phyloP scores from a whole-genome alignment of 2,797 vertebrate species.

The Xiphorhynchus erythropygius region DNA sequence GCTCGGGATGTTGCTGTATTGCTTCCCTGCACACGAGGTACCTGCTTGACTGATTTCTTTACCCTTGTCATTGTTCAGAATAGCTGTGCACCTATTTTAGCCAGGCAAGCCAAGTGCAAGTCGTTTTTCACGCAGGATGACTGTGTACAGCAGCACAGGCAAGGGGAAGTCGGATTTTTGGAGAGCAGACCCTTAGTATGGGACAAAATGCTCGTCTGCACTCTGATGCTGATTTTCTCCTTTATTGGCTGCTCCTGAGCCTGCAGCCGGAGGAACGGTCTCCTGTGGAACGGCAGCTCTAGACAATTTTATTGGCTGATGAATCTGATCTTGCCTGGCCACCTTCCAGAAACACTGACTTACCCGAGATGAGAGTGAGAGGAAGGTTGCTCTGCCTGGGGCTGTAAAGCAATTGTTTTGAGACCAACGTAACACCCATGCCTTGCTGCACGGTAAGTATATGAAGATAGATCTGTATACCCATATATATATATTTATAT shows the following conservation, averaged over 20 bases:
- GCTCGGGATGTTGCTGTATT: not conserved
- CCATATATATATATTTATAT: not conserved
- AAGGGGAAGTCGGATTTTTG: not conserved
- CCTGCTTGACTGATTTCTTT: conserved; percentile 20
- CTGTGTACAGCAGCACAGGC: not conserved
- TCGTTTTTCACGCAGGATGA: not conserved
- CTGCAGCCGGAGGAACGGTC: conserved; percentile 45
- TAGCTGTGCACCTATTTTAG: conserved; percentile 11
- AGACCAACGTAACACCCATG: conserved; percentile 43
- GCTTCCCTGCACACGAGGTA: not conserved
- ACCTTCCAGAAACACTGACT: conserved; percentile 64
- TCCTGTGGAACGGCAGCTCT: conserved; percentile 68
- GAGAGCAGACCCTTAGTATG: not conserved
- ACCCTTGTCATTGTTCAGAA: conserved; percentile 2
- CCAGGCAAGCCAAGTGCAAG: not conserved
- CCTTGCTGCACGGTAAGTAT: conserved; percentile 79
- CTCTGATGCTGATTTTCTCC: conserved; percentile 34
- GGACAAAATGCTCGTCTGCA: not conserved
- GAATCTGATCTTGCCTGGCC: conserved; percentile 69
- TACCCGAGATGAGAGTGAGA: conserved; percentile 60
- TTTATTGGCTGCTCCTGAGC: conserved; percentile 60
- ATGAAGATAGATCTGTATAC: not conserved
- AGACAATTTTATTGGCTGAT: conserved; percentile 73
- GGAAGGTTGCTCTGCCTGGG: conserved; percentile 57
- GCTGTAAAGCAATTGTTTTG: conserved; percentile 30